Evolutionary conservation across 2,113 vertebrate genomes (phyloP), one percentile per base, ranked within the genome.

Genomic region (Hypomesus transpacificus): DNA sequence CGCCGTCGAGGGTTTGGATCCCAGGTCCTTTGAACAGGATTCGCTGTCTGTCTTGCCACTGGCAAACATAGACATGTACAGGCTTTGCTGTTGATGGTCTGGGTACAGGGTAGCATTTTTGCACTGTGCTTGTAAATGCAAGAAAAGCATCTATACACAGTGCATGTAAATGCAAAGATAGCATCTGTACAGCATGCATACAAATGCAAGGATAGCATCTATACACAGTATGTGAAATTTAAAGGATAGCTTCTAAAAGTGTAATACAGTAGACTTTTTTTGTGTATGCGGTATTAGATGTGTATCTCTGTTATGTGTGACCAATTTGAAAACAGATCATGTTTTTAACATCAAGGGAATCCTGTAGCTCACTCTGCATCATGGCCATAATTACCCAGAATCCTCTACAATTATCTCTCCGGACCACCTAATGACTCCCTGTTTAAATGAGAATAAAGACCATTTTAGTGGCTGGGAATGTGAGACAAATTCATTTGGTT

Each of bases 301-400:
- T 11, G 39, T 46, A 46, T 46, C 39, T 46, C 8, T 46, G 39
- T 46, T 46, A 46, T 13, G 9, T 46, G 1, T 46, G 9, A 7
- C 39, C 39, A 46, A 46, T 46, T 52, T 71, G 53, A 72, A 34
- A 34, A 34, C 31, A 34, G 31, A 34, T 34, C 31, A 34, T 34
- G 31, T 34, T 34, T 34, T 34, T 6, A 34, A 65, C 70, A 24
- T 75, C 68, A 77, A 68, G 39, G 69, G 28, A 82, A 77, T 66
- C 22, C 66, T n/a, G 66, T 75, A 6, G 26, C 54, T 65, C 75
- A 74, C 70, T 72, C 60, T 59, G 56, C 69, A 79, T 76, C 52
- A 71, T 75, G 57, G 24, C 53, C 66, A 76, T 80, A 84, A 86
- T 87, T 82, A 85, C 56, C 68, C 71, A 77, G 75, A 86, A 84